These are phyloP conservation scores for Barnardius zonarius DNA, from an alignment of 2,113 vertebrate genomes.

Conservation along the genomic window DNA sequence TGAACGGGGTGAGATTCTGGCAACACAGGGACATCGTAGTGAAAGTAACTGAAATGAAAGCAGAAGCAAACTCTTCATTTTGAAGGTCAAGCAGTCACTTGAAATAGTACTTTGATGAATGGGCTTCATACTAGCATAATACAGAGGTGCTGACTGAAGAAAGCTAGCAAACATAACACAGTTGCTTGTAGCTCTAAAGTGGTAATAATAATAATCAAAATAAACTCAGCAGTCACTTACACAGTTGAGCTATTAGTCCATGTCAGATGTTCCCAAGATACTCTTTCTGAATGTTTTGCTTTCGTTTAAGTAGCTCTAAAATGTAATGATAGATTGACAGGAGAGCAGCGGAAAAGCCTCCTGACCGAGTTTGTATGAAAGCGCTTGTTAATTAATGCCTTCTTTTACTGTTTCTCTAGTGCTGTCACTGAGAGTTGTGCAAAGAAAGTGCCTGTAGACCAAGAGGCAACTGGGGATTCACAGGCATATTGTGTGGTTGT, in stretches of 20 bases:
- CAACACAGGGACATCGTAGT: neutral
- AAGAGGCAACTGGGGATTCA: neutral
- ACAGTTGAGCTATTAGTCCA: neutral
- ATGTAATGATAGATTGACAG: neutral
- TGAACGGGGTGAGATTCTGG: neutral
- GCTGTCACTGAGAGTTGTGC: neutral
- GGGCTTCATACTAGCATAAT: constrained; percentile 9
- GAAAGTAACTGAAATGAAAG: constrained; percentile 15
- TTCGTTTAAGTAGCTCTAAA: neutral
- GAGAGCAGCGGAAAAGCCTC: neutral
- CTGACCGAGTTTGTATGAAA: neutral
- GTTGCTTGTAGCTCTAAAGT: neutral
- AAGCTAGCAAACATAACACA: neutral
- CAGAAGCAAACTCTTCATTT: constrained; percentile 38
- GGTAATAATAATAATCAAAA: neutral
- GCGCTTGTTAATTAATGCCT: neutral
- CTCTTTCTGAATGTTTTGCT: neutral
- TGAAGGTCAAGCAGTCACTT: constrained; percentile 44
- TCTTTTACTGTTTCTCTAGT: neutral
- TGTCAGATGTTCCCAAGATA: neutral
- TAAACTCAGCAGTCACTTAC: neutral
- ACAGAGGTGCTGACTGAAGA: neutral
- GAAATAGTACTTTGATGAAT: constrained; percentile 45
- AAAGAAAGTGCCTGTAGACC: neutral
- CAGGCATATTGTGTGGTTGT: neutral